Evolutionary conservation across 2,113 vertebrate species (phyloP), one percentile per base, ranked within the genome.

Genomic region (Oncorhynchus clarkii): DNA sequence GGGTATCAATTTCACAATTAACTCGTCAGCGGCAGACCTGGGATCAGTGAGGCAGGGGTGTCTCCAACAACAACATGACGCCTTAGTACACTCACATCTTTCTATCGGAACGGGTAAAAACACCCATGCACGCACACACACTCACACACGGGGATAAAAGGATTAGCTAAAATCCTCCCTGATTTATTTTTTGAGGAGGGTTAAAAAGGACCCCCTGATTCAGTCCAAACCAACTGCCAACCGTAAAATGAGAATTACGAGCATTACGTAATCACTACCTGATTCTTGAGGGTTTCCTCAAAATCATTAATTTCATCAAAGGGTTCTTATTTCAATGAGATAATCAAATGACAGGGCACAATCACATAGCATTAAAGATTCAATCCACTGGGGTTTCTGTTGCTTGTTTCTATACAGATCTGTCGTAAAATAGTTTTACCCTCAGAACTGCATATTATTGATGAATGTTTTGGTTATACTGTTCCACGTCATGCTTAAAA

Each of bases 71-170:
- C 66, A 31, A 67, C 26, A 20, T 13, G 24, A 49, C 6, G 45
- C 22, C 45, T 34, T 80, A 49, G 67, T 73, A 80, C 72, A 79
- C 71, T 74, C 84, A 80, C 67, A 45, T 81, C 82, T 89, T 86
- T 72, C 78, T 81, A 83, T 83, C 84, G 16, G 85, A 80, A 83
- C 79, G 79, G 84, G 80, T 88, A 84, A 88, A 84, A 80, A 86
- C 82, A 76, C 14, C 3, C 49, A 51, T 13, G 29, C 29, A 31
- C 29, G 2, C 9, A 11, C 39, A 2, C 39, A 45, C 39, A 11
- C 8, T 11, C 39, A 45, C 82, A 69, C 75, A 14, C 65, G 16
- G 65, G 27, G 26, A 16, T 67, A 67, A 20, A 27, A 67, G 27
- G 65, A 67, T 18, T 29, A 31, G 26, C 4, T 6, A 67, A 67